Evolutionary conservation across 64 coral and sea anemone species (phyloP).

Genomic region (Montipora cactus): DNA sequence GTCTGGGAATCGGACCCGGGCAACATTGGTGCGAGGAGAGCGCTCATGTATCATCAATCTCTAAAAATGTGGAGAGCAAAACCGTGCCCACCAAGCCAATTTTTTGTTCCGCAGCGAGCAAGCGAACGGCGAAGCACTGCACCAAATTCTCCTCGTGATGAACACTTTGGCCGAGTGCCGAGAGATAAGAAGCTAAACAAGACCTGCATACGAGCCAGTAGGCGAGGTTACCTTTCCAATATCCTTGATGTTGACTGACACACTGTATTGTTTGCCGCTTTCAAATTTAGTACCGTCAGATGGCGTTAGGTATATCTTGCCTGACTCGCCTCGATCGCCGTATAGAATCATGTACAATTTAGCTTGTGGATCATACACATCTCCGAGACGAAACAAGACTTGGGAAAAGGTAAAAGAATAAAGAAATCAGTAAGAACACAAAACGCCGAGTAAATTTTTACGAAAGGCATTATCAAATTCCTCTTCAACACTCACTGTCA

Average conservation of each 20-base stretch:
- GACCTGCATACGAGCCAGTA: too few relatives aligned
- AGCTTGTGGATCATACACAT: conserved; percentile 72
- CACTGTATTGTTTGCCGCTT: conserved; percentile 79
- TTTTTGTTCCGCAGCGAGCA: too few relatives aligned
- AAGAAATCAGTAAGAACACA: background rate
- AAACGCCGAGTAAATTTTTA: background rate
- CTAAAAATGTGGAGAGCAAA: too few relatives aligned
- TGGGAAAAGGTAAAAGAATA: too few relatives aligned
- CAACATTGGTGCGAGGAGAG: too few relatives aligned
- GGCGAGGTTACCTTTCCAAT: conserved; percentile 81
- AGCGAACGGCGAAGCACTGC: too few relatives aligned
- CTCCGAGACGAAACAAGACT: conserved; percentile 78
- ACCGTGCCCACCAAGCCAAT: too few relatives aligned
- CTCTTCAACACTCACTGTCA: conserved; percentile 75
- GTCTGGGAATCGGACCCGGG: too few relatives aligned
- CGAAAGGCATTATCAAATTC: background rate
- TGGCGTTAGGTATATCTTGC: conserved; percentile 73
- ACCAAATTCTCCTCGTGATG: too few relatives aligned
- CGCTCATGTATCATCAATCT: too few relatives aligned
- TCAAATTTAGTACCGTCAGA: conserved; percentile 71
- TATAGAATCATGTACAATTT: conserved; percentile 89
- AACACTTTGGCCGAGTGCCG: too few relatives aligned
- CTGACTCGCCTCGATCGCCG: conserved; percentile 83
- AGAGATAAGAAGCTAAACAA: too few relatives aligned
- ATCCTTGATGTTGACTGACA: conserved; percentile 76